Base-by-base conservation (phyloP, 2,113 vertebrate species). In the Syngnathus typhle region DNA sequence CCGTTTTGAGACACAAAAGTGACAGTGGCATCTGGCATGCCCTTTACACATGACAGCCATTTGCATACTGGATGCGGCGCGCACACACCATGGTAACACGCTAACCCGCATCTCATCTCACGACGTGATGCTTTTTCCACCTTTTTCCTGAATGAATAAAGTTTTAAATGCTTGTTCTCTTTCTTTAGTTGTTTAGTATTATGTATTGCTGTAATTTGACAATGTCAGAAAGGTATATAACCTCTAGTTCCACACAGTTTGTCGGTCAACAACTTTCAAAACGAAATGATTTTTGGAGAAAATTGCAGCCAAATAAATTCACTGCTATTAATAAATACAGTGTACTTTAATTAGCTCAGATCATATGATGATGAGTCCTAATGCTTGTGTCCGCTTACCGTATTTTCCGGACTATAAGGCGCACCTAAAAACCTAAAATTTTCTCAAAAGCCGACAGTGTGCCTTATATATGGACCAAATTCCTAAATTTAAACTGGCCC, bases 11-110 rank as follows among this genome's bases (percentile, higher is more conserved):
- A 36, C 2, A 7, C 13, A 62, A 56, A 71, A 55, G 27, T 12
- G 16, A n/a, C 60, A 13, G 10, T 36, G 12, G 9, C 13, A 23
- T 66, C 15, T 52, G 23, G 21, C 9, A 67, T 61, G 74, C 74
- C 69, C 65, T 36, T 64, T 65, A 64, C 76, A 77, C 59, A 77
- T 80, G 71, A 81, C 67, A 37, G 44, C 44, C 39, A 74, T 82
- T 83, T 77, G 65, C 82, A 81, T 72, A 54, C 64, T 69, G 70
- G 37, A 79, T 64, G 54, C 18, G 1, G 12, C 60, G 38, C 39
- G 19, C 41, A 38, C 38, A 71, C 72, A 56, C 75, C 73, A 77
- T 77, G 83, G 77, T 74, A 77, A 83, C 74, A 58, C 54, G 37
- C 36, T 58, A 16, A 58, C 11, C 27, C 27, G 27, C 23, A 13